phyloP scores from a whole-genome alignment of 2,797 vertebrate species.

The Cirrhinus molitorella region DNA sequence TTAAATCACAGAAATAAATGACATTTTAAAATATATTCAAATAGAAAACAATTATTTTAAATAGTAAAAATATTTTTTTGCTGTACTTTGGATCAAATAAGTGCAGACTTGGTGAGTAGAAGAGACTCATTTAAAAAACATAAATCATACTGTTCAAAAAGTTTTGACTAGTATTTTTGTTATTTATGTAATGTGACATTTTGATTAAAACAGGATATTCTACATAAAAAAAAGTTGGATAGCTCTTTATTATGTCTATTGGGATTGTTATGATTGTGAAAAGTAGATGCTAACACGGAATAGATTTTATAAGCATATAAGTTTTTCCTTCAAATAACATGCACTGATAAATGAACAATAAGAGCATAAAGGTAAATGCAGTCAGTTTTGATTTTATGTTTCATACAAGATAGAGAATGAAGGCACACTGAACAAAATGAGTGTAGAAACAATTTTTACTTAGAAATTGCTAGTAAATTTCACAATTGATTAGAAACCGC shows the following conservation, averaged over 20 bases:
- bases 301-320: too few species aligned
- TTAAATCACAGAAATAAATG: too few species aligned
- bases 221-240: neutral
- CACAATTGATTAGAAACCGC: neutral
- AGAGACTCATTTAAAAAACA: too few species aligned
- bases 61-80: too few species aligned
- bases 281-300: too few species aligned
- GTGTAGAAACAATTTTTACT: neutral
- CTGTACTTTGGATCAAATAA: too few species aligned
- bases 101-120: too few species aligned
- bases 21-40: too few species aligned
- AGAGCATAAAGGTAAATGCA: neutral
- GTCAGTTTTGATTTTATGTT: neutral
- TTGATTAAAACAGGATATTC: neutral
- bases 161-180: too few species aligned
- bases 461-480: neutral
- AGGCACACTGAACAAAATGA: neutral
- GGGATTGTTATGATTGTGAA: neutral
- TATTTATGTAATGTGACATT: neutral
- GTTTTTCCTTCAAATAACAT: neutral
- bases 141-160: too few species aligned
- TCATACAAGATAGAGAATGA: neutral
- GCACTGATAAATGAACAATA: neutral
- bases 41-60: too few species aligned
- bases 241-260: neutral